These are phyloP conservation scores for Palythoa caribaeorum DNA, from an alignment of 92 coral and sea anemone genomes.

Conservation along the genomic window DNA sequence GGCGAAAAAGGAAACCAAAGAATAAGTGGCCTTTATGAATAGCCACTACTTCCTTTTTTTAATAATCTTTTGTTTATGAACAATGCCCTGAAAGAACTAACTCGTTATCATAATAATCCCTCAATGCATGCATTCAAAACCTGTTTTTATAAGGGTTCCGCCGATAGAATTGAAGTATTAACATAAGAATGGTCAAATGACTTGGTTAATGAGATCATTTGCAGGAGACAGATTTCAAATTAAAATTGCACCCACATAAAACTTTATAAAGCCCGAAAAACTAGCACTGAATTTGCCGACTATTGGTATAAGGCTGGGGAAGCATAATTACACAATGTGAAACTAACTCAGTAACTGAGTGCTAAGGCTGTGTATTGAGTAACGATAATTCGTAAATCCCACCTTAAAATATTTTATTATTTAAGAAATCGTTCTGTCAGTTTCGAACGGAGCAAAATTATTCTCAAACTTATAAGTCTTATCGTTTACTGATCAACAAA, in stretches of 20 bases:
- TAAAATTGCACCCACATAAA: conserved; percentile 80
- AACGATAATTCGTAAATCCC: conserved; percentile 71
- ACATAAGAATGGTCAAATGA: conserved; percentile 75
- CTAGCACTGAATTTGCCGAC: conserved; percentile 46
- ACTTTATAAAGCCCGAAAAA: conserved; percentile 47
- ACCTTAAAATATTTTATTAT: conserved; percentile 72
- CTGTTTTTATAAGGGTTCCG: conserved; percentile 91
- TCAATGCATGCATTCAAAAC: conserved; percentile 81
- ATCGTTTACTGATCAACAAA: conserved; percentile 87
- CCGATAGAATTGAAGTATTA: conserved; percentile 69
- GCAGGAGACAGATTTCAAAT: conserved; percentile 73
- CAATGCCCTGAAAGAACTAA: conserved; percentile 75
- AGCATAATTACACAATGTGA: conserved; percentile 32
- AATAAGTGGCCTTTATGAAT: conserved; percentile 94
- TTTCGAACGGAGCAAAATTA: conserved; percentile 82
- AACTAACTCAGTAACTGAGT: conserved; percentile 12
- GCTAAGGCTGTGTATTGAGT: conserved; percentile 8
- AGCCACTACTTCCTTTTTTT: conserved; percentile 84
- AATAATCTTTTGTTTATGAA: conserved; percentile 94
- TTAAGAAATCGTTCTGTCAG: conserved; percentile 75
- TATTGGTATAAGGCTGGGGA: conserved; percentile 8
- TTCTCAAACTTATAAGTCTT: conserved; percentile 85
- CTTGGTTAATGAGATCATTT: conserved; percentile 84
- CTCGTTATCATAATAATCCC: conserved; percentile 89
- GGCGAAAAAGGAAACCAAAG: conserved; percentile 79